Base-by-base conservation (phyloP, 2,113 vertebrate genomes). In the Carlito syrichta region DNA sequence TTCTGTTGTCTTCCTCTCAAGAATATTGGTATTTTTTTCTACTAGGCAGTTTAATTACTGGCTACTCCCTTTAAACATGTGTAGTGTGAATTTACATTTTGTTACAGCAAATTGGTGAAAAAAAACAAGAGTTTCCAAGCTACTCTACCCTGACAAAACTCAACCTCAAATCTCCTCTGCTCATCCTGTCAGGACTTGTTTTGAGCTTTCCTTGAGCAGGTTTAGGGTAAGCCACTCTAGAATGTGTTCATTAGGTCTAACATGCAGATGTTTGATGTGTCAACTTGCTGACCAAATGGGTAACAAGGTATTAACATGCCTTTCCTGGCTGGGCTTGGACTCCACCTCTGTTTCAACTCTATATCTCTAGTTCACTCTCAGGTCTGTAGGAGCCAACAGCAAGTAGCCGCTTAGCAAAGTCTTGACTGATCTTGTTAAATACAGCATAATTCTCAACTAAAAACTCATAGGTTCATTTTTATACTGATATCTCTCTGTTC, bases 1-100 rank as follows among this genome's bases (percentile, higher is more conserved):
- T 78, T 78, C 74, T 90, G 73, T 43, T 87, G 48, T 38, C 45
- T 82, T 77, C 40, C 32, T 94, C 23, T n/a, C 20, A 90, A 87
- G 79, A 2, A 16, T 86, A 5, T 71, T 52, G 52, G 17, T 58
- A 20, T 63, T 40, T 48, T 48, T 85, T 63, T 66, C 45, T 76
- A 25, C 8, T 48, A 52, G 45, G 38, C 8, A 50, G 38, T 50
- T 63, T 32, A 43, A 6, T 83, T 86, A 68, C 48, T 92, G 68
- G 6, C 9, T 14, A 74, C n/a, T 27, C 23, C 22, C 3, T 71
- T 92, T 89, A 77, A 95, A 79, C 20, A 38, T 35, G 1, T 12
- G 7, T 40, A 86, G 40, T 5, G 4, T 83, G 20, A 66, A 40
- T 81, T 71, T 78, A 74, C 12, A 60, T 88, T 94, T 89, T 25